These are phyloP conservation scores for Sebastes minor DNA, from an alignment of 2,797 vertebrate species.

Conservation along the genomic window DNA sequence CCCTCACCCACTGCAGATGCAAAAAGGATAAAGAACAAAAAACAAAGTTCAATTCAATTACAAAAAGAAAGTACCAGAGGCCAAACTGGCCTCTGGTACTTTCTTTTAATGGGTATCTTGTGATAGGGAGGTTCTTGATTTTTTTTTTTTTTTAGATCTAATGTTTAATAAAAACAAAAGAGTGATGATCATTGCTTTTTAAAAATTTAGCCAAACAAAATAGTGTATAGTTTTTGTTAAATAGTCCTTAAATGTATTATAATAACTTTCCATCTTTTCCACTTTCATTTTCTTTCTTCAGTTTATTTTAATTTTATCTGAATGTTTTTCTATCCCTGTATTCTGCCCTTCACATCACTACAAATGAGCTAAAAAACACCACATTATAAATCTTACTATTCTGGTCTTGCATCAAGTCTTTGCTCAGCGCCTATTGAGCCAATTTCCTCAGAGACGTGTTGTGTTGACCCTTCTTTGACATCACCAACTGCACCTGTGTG, in stretches of 20 bases:
- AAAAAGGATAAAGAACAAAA: too few species aligned
- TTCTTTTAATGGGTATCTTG: neutral
- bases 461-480: slow-evolving; percentile 6
- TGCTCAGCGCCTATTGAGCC: neutral
- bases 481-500: slow-evolving; percentile 24
- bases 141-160: neutral
- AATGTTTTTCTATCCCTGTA: neutral
- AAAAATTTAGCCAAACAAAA: too few species aligned
- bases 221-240: too few species aligned
- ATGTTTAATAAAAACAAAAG: neutral
- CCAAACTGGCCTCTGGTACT: too few species aligned
- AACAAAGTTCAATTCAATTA: too few species aligned
- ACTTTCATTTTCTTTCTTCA: neutral
- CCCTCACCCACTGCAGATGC: too few species aligned
- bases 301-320: neutral
- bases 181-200: neutral
- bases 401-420: neutral
- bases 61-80: too few species aligned
- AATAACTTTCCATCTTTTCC: neutral
- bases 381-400: neutral
- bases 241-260: too few species aligned
- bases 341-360: neutral
- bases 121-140: neutral
- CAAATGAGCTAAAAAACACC: neutral
- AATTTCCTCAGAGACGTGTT: neutral